Evolutionary conservation across 2,113 vertebrate species (phyloP), one percentile per base, ranked within the genome.

Genomic region (Pseudorhombus dupliciocellatus): DNA sequence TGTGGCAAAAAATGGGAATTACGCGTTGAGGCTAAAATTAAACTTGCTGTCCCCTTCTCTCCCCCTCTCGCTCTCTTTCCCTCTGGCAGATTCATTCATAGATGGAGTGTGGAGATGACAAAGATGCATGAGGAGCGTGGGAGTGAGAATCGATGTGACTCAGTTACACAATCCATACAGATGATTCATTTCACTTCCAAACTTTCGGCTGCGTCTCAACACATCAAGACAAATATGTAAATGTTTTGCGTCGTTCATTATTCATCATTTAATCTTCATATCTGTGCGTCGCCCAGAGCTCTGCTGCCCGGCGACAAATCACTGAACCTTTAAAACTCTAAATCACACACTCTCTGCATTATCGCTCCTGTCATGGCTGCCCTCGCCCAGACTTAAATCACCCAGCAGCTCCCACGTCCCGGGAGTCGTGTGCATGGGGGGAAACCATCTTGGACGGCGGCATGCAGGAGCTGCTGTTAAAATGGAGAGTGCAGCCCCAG

Each of bases 1-100:
- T 1, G 20, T n/a, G 68, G 50, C 14, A 55, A 74, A 77, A 81
- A 59, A 72, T 7, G 62, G 74, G 79, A 79, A 86, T 87, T 88
- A 82, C 77, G 48, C 58, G 67, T 80, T 4, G 55, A 34, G 53
- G 83, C 87, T 90, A 89, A 88, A 89, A 80, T 89, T 87, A 87
- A 87, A 82, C 82, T 64, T 15, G 12, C 57, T 21, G 40, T 60
- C 50, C 56, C 76, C 57, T 5, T 58, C 44, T 3, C 21, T n/a
- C 11, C 28, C 55, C 57, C 24, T 20, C 10, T 52, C 46, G n/a
- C 25, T 68, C 52, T 2, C 34, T 67, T 21, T 34, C 30, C 34
- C 26, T 44, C 42, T 5, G 16, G 6, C 60, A 34, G 61, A 74
- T 73, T 86, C 81, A 88, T 90, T 91, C 82, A 89, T 71, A 74